Evolutionary conservation across 2,113 vertebrate genomes (phyloP).

Genomic region (Mus pahari): DNA sequence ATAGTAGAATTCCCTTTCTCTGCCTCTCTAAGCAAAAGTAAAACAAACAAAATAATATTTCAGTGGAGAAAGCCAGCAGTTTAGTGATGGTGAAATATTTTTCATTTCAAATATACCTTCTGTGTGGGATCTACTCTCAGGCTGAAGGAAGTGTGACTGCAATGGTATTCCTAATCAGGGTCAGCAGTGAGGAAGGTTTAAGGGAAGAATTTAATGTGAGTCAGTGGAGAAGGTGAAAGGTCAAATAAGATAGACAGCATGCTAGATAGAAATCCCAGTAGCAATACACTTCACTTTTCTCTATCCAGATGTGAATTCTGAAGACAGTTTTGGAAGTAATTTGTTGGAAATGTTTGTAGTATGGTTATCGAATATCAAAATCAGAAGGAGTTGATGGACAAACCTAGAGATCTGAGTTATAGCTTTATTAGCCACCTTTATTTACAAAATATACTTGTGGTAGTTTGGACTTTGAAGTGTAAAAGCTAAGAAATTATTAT

Average conservation of each 20-base stretch:
- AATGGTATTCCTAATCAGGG: background rate
- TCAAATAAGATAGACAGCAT: background rate
- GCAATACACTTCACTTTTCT: background rate
- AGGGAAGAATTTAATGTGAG: background rate
- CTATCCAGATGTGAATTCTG: background rate
- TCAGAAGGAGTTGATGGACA: background rate
- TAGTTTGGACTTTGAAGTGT: background rate
- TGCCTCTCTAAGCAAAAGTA: conserved; percentile 59
- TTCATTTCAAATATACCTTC: background rate
- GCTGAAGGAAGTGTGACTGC: background rate
- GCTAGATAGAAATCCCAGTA: background rate
- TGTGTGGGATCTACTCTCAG: background rate
- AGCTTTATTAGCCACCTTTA: background rate
- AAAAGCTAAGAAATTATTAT: conserved; percentile 16
- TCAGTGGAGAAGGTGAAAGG: conserved; percentile 1
- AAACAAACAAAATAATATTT: conserved; percentile 71
- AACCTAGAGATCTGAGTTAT: background rate
- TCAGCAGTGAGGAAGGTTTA: background rate
- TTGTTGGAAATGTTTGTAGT: conserved; percentile 29
- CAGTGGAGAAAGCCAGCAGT: conserved; percentile 42
- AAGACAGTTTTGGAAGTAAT: conserved; percentile 17
- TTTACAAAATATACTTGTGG: background rate
- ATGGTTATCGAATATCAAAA: background rate
- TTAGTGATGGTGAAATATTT: conserved; percentile 47
- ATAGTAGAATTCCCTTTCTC: conserved; percentile 61